phyloP scores from a whole-genome alignment of 2,113 vertebrate genomes.

The Oenanthe oenanthe region DNA sequence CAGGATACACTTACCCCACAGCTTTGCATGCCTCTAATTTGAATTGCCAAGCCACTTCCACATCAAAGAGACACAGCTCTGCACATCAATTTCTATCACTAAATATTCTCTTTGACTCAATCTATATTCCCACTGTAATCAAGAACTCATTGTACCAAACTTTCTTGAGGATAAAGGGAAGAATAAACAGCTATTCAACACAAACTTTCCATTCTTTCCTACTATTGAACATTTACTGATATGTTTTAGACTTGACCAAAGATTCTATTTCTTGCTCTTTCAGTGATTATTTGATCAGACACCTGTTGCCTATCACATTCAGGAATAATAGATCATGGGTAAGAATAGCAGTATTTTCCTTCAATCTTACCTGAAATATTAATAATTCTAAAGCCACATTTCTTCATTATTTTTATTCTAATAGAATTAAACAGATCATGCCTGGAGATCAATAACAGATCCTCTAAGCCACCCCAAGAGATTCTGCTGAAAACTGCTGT shows the following conservation, averaged over 20 bases:
- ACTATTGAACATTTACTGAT: not conserved
- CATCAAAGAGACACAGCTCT: not conserved
- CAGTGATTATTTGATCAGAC: not conserved
- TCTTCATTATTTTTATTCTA: not conserved
- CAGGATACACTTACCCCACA: not conserved
- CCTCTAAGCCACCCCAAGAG: not conserved
- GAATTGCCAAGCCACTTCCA: not conserved
- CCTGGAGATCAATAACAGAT: not conserved
- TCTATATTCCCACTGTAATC: not conserved
- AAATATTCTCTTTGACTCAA: not conserved
- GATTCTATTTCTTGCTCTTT: not conserved
- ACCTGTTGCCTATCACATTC: not conserved
- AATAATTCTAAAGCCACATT: not conserved
- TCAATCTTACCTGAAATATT: not conserved
- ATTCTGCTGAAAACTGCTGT: not conserved
- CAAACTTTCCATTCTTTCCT: not conserved
- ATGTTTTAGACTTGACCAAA: not conserved
- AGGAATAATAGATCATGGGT: not conserved
- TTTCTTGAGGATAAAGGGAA: not conserved
- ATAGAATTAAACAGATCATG: not conserved
- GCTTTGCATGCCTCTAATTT: not conserved
- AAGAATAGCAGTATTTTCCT: not conserved
- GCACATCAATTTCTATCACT: not conserved
- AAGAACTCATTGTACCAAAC: not conserved
- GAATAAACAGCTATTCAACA: not conserved